phyloP scores from a whole-genome alignment of 2,113 vertebrate genomes.

The Podarcis muralis region DNA sequence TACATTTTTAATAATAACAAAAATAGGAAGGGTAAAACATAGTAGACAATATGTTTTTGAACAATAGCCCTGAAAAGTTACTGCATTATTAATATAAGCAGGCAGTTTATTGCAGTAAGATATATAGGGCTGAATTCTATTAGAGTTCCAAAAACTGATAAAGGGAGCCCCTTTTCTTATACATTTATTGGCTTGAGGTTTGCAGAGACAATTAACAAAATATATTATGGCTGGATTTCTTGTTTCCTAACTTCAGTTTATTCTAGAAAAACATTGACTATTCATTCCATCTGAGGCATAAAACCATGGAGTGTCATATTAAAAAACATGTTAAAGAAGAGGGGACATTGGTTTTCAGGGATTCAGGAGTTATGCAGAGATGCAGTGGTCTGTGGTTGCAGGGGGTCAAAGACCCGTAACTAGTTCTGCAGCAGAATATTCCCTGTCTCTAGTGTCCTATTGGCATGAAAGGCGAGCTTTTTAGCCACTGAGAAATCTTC shows the following conservation, averaged over 20 bases:
- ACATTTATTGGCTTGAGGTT: too few relatives aligned
- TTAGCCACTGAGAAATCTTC: too few relatives aligned
- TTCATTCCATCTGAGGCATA: not conserved
- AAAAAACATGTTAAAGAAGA: not conserved
- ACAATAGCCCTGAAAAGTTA: not conserved
- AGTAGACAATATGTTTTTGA: not conserved
- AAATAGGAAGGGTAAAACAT: not conserved
- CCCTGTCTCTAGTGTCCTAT: too few relatives aligned
- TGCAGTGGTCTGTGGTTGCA: not conserved
- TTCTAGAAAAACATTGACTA: not conserved
- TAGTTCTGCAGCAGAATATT: too few relatives aligned
- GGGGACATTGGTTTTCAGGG: not conserved
- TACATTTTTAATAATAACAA: not conserved
- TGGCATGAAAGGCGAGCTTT: too few relatives aligned
- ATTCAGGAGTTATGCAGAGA: not conserved
- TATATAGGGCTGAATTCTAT: not conserved
- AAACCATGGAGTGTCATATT: not conserved
- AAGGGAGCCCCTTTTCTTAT: not conserved
- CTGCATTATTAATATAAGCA: not conserved
- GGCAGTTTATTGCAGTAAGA: not conserved
- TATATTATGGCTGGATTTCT: not conserved
- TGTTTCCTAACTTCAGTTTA: not conserved
- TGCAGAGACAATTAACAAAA: too few relatives aligned
- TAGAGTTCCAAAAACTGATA: not conserved
- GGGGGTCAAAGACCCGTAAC: too few relatives aligned